Evolutionary conservation across 2,113 vertebrate species (phyloP), one percentile per base, ranked within the genome.

Genomic region (Limnothrissa miodon): DNA sequence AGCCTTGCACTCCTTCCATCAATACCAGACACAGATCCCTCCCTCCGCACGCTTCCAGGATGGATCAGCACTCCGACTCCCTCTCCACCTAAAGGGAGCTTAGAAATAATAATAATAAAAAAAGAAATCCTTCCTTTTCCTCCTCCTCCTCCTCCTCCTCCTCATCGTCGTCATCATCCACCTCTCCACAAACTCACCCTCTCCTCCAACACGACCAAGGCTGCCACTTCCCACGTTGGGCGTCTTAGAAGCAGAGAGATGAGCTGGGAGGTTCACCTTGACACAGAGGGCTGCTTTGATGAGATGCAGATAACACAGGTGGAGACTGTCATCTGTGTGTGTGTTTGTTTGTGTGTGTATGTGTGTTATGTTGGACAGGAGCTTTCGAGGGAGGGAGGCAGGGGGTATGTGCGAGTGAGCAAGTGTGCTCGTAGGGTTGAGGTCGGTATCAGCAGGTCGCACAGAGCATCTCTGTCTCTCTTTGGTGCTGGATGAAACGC

Each of bases 41-140:
- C 4, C 39, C 66, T 74, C 84, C 70, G 56, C 39, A 19, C 39
- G 78, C 83, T 59, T 74, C 62, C 48, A 62, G 82, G 86, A 86
- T 86, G 45, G 83, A 85, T 85, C 84, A 85, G 85, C 85, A 88
- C 83, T 86, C 66, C 79, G 82, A 78, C 46, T 78, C 85, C 85
- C 83, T 84, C 78, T 13, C 19, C 74, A 15, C 81, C 33, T 78
- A 80, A 66, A 74, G 83, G 82, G 81, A 45, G 59, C 45, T 45
- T 78, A 70, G 83, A 86, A 17, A 70, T 70, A 70, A 70, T 70
- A 70, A 53, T 53, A 53, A 53, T 13, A 70, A 66, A n/a, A 70
- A 70, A 15, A 36, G 6, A 42, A 42, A 42, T 42, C 42, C 42
- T 33, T 33, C 62, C 29, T 15, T 25, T 11, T 29, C 33, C 29